A percentile compares a stretch with the other conserved stretches of the same genome.
Conservation (phyloP, 2,113 vertebrate species). For the Ranitomeya imitator region DNA sequence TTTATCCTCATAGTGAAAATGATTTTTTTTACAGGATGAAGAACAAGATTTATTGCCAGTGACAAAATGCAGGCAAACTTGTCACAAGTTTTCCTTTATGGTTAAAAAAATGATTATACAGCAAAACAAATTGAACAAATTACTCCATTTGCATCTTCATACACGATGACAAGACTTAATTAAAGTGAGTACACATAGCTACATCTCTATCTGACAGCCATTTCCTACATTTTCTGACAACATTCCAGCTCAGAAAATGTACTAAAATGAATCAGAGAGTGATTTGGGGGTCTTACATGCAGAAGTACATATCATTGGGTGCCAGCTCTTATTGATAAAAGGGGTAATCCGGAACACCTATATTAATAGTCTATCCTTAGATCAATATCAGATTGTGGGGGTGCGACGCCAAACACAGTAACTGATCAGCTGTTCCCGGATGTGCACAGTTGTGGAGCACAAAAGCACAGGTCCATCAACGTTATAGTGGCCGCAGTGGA, state of each 20-base stretch:
- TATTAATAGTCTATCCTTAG: no score
- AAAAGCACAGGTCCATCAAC: no score
- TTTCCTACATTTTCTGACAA: not conserved
- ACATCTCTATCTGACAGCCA: constrained; percentile 15
- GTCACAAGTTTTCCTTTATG: constrained; percentile 22
- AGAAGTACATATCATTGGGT: not conserved
- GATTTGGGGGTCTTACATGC: not conserved
- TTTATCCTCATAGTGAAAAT: constrained; percentile 28
- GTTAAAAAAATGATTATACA: constrained; percentile 31
- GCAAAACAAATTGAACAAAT: constrained; percentile 33
- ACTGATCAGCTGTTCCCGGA: no score
- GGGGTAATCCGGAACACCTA: no score
- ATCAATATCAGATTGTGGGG: no score
- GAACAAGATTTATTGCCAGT: constrained; percentile 39
- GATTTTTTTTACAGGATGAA: constrained; percentile 29
- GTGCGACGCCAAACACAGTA: no score
- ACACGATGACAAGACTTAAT: constrained; percentile 12
- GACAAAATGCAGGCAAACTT: constrained; percentile 26
- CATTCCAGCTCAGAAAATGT: not conserved
- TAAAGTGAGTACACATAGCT: not conserved
- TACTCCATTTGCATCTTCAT: constrained; percentile 26
- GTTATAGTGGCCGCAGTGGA: no score
- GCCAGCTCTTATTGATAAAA: no score
- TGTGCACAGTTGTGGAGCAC: no score
- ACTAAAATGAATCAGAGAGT: not conserved